Base-by-base conservation (phyloP, 2,888 invertebrate species). In the Melitaea athalia region DNA sequence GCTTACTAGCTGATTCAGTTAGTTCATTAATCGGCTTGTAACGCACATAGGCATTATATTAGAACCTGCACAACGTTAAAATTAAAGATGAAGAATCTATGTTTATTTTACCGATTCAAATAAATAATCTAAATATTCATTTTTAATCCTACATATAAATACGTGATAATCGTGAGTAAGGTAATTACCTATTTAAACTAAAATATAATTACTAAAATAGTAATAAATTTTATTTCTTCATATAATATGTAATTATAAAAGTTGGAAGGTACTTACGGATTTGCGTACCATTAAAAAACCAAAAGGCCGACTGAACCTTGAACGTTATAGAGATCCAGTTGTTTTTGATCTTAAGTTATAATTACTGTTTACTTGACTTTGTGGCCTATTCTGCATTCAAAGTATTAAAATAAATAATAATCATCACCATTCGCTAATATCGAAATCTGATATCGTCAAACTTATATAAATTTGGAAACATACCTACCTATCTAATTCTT, bases 291-390 rank as follows among this genome's bases (percentile, higher is more conserved):
- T 45, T 49, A 68, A 42, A 66, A 65, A 52, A 59, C 31, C 50
- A 45, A 69, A 67, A 55, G 33, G 72, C 72, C 72, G 75, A 75
- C 67, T 59, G 62, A 70, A 73, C 72, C 76, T 78, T 76, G 75
- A 74, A 64, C 50, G 64, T n/a, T n/a, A n/a, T 47, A 74, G 69
- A 74, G 73, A 75, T 66, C 69, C 68, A 73, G 75, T 70, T 75
- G 74, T 78, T 71, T 73, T 63, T 69, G 66, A 72, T 63, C 38
- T 45, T 53, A 66, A 69, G 50, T 73, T 60, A 71, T 74, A 79
- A 83, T 84, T 82, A 79, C 76, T 81, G 78, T 83, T 81, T 81
- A 80, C 77, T 77, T 79, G 79, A 76, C 76, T 77, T 77, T 72
- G 61, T 74, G 83, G 75, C 85, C 85, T 85, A n/a, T 24, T 84